Conservation (phyloP, 2,113 vertebrate species). For the Phrynosoma platyrhinos region DNA sequence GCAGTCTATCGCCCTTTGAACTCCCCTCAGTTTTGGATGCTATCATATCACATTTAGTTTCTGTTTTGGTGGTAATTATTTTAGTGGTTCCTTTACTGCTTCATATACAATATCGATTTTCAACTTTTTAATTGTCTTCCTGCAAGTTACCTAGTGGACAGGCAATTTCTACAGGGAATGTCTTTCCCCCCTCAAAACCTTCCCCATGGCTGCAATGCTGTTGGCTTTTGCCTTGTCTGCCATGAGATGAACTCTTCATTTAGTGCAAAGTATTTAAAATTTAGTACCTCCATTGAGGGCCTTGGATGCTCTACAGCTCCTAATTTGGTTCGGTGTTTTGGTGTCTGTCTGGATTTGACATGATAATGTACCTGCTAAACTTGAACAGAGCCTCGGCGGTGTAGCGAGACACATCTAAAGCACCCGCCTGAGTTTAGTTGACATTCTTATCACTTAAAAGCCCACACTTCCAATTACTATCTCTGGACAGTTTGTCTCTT, state of each 20-base stretch:
- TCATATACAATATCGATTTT: too few relatives aligned
- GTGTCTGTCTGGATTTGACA: conserved; percentile 57
- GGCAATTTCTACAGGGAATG: too few relatives aligned
- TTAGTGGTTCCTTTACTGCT: neutral
- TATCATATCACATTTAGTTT: too few relatives aligned
- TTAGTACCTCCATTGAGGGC: neutral
- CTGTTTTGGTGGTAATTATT: neutral
- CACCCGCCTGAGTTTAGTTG: conserved; percentile 60
- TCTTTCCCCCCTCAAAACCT: neutral
- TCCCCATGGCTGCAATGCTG: neutral
- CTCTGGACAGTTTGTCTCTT: conserved; percentile 57
- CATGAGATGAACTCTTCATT: neutral
- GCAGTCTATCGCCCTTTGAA: too few relatives aligned
- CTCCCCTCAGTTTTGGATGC: too few relatives aligned
- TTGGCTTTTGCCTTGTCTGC: too few relatives aligned
- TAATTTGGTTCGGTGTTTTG: neutral
- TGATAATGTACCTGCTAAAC: conserved; percentile 65
- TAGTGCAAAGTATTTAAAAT: neutral
- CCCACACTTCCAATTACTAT: conserved; percentile 75
- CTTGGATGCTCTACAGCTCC: neutral
- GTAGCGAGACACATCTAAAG: conserved; percentile 52
- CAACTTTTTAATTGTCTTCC: neutral
- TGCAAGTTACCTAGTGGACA: neutral
- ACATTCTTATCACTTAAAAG: conserved; percentile 68
- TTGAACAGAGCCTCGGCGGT: conserved; percentile 49